Evolutionary conservation across 1,140 invertebrate species (phyloP), one percentile per base, ranked within the genome.

Genomic region (Drosophila trapezifrons): DNA sequence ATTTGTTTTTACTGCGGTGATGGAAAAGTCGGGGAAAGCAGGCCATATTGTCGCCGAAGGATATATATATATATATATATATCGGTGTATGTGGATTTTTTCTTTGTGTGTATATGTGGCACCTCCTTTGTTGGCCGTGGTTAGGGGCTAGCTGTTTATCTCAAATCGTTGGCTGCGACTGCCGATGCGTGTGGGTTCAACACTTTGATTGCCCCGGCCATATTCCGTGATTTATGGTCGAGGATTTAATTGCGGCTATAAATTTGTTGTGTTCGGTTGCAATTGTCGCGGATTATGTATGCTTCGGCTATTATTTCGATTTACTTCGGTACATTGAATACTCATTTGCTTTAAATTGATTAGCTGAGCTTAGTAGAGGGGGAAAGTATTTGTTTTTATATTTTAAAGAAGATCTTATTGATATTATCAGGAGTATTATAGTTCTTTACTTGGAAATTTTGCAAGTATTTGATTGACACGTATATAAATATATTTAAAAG

Each of bases 11-110:
- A 12, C 55, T 80, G 15, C 81, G 82, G 51, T 84, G 71, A 59
- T 80, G 86, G 63, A 91, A 90, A 25, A 91, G 57, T 9, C 86
- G 90, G 51, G 86, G 90, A 86, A 91, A 90, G 65, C 90, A 91
- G 57, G 90, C 86, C 90, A 91, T 91, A 15, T 62, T 78, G 51
- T n/a, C 22, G 35, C 32, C 18, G 32, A 27, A 45, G 13, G 29
- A 12, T 37, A 43, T 29, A 10, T 40, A 9, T 58, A 67, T 54
- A 18, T 15, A 25, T n/a, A 10, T 32, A 1, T 43, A 25, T 51
- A n/a, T 47, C 35, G 29, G 3, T 25, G 25, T 29, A 17, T 29
- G 18, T 27, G 43, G n/a, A n/a, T n/a, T n/a, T n/a, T 22, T 49
- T 27, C 18, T 47, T 10, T 32, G 9, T 13, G 54, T 37, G 13